Evolutionary conservation across 2,113 vertebrate species (phyloP).

Genomic region (Regulus satrapa): DNA sequence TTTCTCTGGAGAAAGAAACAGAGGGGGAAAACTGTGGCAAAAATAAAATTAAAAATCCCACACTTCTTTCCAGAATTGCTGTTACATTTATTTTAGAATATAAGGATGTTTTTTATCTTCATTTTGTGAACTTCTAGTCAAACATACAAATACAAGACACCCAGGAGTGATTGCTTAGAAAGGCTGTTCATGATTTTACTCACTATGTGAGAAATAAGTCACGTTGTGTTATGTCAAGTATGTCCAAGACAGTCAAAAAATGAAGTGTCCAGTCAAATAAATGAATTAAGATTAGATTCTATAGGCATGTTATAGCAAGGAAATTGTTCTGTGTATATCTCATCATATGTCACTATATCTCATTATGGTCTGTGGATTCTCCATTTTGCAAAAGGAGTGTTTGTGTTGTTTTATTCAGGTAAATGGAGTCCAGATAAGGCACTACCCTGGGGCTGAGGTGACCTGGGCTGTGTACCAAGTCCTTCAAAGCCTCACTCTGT

Average conservation of each 20-base stretch:
- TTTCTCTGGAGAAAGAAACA: not conserved
- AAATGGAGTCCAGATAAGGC: not conserved
- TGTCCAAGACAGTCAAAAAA: not conserved
- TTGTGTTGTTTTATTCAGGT: not conserved
- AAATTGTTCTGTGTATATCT: not conserved
- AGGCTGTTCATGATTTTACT: not conserved
- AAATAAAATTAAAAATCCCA: not conserved
- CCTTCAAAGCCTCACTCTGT: not conserved
- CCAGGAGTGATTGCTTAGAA: not conserved
- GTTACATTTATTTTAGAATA: not conserved
- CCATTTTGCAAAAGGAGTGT: not conserved
- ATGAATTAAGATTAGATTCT: not conserved
- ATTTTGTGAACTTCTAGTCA: not conserved
- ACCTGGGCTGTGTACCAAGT: not conserved
- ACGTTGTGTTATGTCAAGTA: accelerated
- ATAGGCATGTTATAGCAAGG: not conserved
- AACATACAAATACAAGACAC: not conserved
- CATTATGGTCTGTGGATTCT: not conserved
- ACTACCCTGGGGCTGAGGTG: not conserved
- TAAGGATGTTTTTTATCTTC: not conserved
- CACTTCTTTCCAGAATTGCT: not conserved
- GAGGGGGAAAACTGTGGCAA: not conserved
- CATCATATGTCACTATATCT: not conserved
- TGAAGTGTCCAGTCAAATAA: not conserved
- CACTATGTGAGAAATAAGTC: not conserved